Base-by-base conservation (phyloP, 2,888 invertebrate species). In the Rhodophaea formosa region DNA sequence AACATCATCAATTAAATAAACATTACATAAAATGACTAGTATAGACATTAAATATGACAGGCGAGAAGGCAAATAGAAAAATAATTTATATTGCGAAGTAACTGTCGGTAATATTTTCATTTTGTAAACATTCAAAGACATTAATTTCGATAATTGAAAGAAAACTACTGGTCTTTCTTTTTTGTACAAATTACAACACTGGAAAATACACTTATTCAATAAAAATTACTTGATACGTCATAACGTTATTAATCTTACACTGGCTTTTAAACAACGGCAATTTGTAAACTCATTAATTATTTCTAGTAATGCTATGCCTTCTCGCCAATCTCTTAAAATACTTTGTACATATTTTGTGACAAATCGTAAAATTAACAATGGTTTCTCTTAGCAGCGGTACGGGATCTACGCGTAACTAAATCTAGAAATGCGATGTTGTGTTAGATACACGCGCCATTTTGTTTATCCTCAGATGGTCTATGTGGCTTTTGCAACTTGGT, bases 11-110 rank as follows among this genome's bases (percentile, higher is more conserved):
- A 46, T 29, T 58, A 55, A 59, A 60, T 59, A 52, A 51, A 62
- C 51, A 62, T 56, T 57, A 64, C 55, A 59, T 66, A 67, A 64
- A 69, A 66, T 70, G 70, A 70, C 70, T 70, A 70, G 70, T 51
- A 56, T 32, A 60, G 61, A 66, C 43, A 56, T 17, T 53, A 58
- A 49, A 57, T 47, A 58, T 62, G 17, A 56, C 55, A 59, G 51
- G 29, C 54, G 46, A 46, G 10, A 46, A 23, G 46, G 23, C 46
- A 45, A 16, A 16, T n/a, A n/a, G n/a, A n/a, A n/a, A n/a, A n/a
- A n/a, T n/a, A n/a, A n/a, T n/a, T 42, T 42, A n/a, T 14, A 42
- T 1, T n/a, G 15, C 44, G 15, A 15, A 23, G 23, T 23, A 23
- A 3, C 23, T 23, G 5, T n/a, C n/a, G n/a, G n/a, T n/a, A n/a